Conservation (phyloP, 1,140 invertebrate genomes). For the Ostrea denselamellosa region DNA sequence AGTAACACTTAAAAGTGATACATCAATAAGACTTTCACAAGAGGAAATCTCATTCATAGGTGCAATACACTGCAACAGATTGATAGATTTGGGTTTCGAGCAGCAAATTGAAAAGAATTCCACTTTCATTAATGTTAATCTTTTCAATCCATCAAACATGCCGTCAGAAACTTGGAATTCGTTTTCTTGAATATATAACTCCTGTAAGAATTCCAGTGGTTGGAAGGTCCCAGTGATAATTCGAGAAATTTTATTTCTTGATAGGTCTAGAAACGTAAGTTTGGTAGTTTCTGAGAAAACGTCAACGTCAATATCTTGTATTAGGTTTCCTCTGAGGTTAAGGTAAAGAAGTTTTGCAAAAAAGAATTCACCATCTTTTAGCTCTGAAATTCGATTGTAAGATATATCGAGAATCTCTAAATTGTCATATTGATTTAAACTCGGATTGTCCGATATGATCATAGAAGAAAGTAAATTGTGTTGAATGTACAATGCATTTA, state of each 20-base stretch:
- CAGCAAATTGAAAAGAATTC: constrained; percentile 82
- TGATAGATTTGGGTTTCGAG: constrained; percentile 74
- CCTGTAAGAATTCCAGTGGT: neutral
- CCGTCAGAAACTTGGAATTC: neutral
- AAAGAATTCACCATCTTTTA: neutral
- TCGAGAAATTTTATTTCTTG: neutral
- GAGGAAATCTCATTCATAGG: constrained; percentile 82
- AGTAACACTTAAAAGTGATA: constrained; percentile 80
- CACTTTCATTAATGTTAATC: neutral
- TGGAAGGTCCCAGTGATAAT: neutral
- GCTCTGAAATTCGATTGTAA: neutral
- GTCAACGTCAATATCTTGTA: neutral
- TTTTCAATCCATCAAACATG: neutral
- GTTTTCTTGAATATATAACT: neutral
- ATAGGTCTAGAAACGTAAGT: neutral
- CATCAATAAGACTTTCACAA: constrained; percentile 83
- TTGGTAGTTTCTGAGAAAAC: neutral
- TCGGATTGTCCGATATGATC: neutral
- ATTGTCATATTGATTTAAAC: neutral
- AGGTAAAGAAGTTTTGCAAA: neutral
- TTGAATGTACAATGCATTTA: neutral
- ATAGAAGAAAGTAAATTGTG: neutral
- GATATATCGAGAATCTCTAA: neutral
- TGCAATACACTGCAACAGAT: constrained; percentile 77
- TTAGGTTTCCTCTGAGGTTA: neutral